phyloP scores from a whole-genome alignment of 2,113 vertebrate genomes.

The Tachuris rubrigastra region DNA sequence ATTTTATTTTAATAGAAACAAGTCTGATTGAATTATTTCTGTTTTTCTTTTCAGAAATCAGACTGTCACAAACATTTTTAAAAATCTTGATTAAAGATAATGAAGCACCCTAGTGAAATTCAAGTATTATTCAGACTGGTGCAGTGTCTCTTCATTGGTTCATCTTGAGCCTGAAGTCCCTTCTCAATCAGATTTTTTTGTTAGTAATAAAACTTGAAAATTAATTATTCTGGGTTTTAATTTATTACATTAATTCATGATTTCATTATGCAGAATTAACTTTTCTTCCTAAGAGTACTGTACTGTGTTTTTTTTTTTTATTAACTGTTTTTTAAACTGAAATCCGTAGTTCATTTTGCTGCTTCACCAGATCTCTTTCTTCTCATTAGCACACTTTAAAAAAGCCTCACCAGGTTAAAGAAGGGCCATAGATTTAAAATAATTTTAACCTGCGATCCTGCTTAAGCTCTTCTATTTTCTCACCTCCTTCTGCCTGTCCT shows the following conservation, averaged over 20 bases:
- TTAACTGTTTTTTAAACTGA: neutral
- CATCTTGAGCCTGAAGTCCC: neutral
- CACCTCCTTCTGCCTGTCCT: neutral
- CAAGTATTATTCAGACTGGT: neutral
- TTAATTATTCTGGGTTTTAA: neutral
- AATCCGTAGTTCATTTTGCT: neutral
- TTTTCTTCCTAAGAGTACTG: neutral
- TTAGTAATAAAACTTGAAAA: neutral
- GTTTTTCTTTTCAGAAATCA: neutral
- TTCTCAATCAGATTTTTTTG: neutral
- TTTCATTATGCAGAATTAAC: neutral
- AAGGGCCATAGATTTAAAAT: neutral
- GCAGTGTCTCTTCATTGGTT: neutral
- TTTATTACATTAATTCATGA: neutral
- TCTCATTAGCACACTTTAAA: neutral
- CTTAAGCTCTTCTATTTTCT: conserved; percentile 18
- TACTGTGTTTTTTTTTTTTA: neutral
- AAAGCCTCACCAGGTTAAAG: neutral
- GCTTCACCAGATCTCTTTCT: neutral
- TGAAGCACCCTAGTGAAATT: neutral
- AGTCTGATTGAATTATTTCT: neutral
- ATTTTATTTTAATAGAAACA: neutral
- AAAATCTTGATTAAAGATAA: neutral
- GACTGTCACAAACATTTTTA: neutral
- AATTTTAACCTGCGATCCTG: neutral